These are phyloP conservation scores for Astyanax mexicanus DNA, from an alignment of 2,797 vertebrate species.

Conservation along the genomic window DNA sequence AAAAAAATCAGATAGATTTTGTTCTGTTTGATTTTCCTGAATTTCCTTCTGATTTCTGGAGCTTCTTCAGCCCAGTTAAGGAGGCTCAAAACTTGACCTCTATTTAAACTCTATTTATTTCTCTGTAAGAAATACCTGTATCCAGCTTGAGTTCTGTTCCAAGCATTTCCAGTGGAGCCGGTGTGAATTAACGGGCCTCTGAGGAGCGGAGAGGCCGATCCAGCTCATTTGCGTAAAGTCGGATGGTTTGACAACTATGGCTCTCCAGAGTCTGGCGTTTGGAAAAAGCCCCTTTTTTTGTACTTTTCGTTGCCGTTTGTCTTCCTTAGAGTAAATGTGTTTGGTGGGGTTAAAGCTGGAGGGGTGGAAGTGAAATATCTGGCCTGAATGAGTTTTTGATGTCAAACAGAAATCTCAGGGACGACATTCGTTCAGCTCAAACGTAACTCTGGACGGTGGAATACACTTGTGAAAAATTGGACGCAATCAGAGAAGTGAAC, in stretches of 20 bases:
- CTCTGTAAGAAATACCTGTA: conserved; percentile 9
- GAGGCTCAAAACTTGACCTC: neutral
- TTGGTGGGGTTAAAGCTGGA: conserved; percentile 29
- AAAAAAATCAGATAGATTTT: no score
- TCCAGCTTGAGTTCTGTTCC: conserved; percentile 18
- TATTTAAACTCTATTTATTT: no score
- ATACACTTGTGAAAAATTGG: neutral
- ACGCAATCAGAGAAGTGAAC: neutral
- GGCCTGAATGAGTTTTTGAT: conserved; percentile 13
- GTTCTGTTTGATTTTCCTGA: no score
- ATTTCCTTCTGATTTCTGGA: neutral
- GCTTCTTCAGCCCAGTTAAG: neutral
- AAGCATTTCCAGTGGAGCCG: conserved; percentile 17
- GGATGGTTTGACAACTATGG: conserved; percentile 46
- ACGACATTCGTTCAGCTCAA: conserved; percentile 4
- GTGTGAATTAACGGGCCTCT: conserved; percentile 38
- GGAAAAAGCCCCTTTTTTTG: conserved; percentile 40
- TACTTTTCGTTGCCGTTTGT: conserved; percentile 38
- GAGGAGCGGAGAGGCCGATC: conserved; percentile 33
- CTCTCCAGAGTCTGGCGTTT: conserved; percentile 46
- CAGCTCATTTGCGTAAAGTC: conserved; percentile 51
- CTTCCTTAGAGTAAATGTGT: conserved; percentile 20
- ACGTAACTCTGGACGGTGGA: conserved; percentile 14
- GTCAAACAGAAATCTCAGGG: conserved; percentile 8
- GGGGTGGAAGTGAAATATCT: conserved; percentile 6